Conservation (phyloP, 2,888 invertebrate genomes). For the Eupithecia insigniata region DNA sequence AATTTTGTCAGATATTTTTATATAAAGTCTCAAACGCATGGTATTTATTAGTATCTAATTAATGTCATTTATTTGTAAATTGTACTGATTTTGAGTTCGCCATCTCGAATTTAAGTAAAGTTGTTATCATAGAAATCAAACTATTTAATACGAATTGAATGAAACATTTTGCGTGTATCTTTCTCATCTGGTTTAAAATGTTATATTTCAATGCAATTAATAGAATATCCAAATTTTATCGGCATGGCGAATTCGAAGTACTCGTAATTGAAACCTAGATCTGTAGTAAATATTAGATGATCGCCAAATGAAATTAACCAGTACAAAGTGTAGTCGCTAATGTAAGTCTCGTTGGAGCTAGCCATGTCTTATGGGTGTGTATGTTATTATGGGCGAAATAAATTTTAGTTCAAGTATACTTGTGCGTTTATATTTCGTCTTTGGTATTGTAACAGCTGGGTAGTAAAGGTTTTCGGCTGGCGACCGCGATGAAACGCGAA, state of each 20-base stretch:
- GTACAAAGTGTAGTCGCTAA: conserved; percentile 74
- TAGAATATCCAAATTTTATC: conserved; percentile 14
- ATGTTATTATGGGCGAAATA: conserved; percentile 68
- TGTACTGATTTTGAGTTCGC: conserved; percentile 47
- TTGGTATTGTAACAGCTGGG: not conserved
- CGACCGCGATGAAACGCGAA: not conserved
- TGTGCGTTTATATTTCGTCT: conserved; percentile 50
- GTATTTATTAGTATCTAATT: conserved; percentile 53
- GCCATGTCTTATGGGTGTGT: conserved; percentile 68
- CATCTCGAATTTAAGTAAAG: not conserved
- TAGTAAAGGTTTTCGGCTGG: not conserved
- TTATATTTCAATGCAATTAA: not conserved
- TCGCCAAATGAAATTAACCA: conserved; percentile 74
- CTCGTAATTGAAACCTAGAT: conserved; percentile 31
- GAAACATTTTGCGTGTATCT: not conserved
- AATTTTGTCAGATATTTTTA: conserved; percentile 71
- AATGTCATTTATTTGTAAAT: conserved; percentile 36
- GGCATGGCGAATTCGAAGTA: conserved; percentile 26
- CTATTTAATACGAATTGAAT: not conserved
- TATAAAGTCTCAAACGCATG: conserved; percentile 57
- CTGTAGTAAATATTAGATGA: conserved; percentile 47
- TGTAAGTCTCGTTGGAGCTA: conserved; percentile 57
- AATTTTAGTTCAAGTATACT: conserved; percentile 72
- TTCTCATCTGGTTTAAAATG: not conserved
- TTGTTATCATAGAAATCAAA: not conserved